Conservation (phyloP, 2,888 invertebrate genomes). For the Sinelater perroti region DNA sequence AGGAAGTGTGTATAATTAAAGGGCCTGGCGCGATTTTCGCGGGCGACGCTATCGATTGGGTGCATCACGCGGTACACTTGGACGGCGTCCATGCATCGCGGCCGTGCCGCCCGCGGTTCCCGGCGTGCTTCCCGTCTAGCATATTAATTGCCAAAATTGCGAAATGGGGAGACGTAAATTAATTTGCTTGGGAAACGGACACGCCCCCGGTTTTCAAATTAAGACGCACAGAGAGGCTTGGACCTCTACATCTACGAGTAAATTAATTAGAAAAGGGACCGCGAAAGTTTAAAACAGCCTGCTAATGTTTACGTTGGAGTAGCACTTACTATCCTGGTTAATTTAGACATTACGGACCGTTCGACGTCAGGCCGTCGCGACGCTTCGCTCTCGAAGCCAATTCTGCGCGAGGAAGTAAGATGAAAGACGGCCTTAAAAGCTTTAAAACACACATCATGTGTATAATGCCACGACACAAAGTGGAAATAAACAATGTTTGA, state of each 20-base stretch:
- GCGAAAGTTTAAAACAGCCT: conserved; percentile 38
- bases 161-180: conserved; percentile 31
- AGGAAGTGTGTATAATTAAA: conserved; percentile 39
- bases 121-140: conserved; percentile 18
- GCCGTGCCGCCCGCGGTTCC: background rate
- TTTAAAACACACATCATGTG: conserved; percentile 35
- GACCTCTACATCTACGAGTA: conserved; percentile 35
- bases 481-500: conserved; percentile 54
- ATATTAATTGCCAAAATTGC: conserved; percentile 32
- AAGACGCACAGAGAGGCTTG: conserved; percentile 30
- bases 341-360: conserved; percentile 19
- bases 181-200: conserved; percentile 30
- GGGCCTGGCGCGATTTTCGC: background rate
- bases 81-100: background rate
- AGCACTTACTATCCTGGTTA: conserved; percentile 29
- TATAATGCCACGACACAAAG: conserved; percentile 40
- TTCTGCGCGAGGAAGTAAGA: conserved; percentile 23
- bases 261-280: conserved; percentile 40
- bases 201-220: conserved; percentile 25
- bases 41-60: conserved; percentile 5
- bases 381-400: conserved; percentile 9
- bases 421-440: conserved; percentile 26
- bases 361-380: background rate
- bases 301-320: conserved; percentile 32
- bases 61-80: conserved; percentile 6